These are phyloP conservation scores for Philaethria dido DNA, from an alignment of 2,888 invertebrate genomes.

Conservation along the genomic window DNA sequence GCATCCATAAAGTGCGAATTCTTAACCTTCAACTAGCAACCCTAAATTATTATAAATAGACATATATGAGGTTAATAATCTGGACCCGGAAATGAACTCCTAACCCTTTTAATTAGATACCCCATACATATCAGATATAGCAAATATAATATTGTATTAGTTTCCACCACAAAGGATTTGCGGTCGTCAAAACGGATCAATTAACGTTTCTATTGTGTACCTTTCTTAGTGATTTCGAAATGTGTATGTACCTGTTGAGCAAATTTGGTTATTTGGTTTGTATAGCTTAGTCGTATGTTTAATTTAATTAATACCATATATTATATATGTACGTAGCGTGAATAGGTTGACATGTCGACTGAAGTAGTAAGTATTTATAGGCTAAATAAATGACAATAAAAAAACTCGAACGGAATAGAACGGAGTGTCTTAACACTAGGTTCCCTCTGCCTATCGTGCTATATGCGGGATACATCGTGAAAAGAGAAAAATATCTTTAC, in stretches of 20 bases:
- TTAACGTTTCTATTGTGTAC: constrained; percentile 19
- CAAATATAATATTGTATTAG: constrained; percentile 25
- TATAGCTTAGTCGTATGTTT: not conserved
- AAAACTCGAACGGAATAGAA: too few relatives aligned
- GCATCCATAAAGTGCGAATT: not conserved
- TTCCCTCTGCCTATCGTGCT: too few relatives aligned
- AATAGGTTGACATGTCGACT: too few relatives aligned
- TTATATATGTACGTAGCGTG: too few relatives aligned
- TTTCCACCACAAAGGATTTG: constrained; percentile 37
- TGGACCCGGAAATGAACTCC: not conserved
- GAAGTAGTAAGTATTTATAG: too few relatives aligned
- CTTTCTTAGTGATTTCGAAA: constrained; percentile 14
- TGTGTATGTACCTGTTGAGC: not conserved
- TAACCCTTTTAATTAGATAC: constrained; percentile 12
- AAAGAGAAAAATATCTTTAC: too few relatives aligned
- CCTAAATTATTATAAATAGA: not conserved
- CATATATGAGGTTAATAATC: not conserved
- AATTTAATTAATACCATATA: too few relatives aligned
- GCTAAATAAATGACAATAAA: too few relatives aligned
- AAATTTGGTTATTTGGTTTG: not conserved
- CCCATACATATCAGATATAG: not conserved
- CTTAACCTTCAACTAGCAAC: not conserved
- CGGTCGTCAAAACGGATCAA: constrained; percentile 34
- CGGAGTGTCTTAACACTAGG: too few relatives aligned
- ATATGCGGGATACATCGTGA: too few relatives aligned